Base-by-base conservation (phyloP, 2,888 invertebrate species). In the Tenthredo mesomela region DNA sequence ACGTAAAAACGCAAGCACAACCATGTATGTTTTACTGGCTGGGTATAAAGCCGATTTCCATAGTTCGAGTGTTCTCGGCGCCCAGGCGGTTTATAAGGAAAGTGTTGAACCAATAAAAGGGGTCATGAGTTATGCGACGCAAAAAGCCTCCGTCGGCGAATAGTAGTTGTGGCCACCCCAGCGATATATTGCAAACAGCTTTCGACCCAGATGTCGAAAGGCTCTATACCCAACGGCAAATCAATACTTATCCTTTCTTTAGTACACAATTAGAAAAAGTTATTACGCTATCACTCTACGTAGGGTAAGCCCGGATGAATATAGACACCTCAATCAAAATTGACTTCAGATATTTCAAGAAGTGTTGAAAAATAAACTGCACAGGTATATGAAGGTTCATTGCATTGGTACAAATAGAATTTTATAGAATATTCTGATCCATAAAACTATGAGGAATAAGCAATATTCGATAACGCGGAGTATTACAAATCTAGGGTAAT, bases 51-150 rank as follows among this genome's bases (percentile, higher is more conserved):
- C 73, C 73, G 73, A 73, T 73, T 73, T 73, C 73, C 73, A 73
- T 73, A 73, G 43, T 73, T 67, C 21, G 73, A 73, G 73, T 73
- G 73, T 73, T 73, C 25, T 73, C 40, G 43, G 43, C 21, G 25
- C 21, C 43, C 73, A 43, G 73, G 73, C 73, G 73, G 73, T 73
- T 43, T 73, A 73, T 73, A 73, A 73, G 73, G 73, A 40, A 73
- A 73, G 73, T 73, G 73, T 73, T 73, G 73, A 73, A 73, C 73
- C 73, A 73, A 73, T 73, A 43, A 73, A 73, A 73, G 73, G 73
- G 73, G 73, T 73, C 73, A 43, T 73, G 73, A 73, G 73, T 73
- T 73, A 73, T 73, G 73, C 73, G 73, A 73, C 73, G 73, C 73
- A 73, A 73, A 73, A 73, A 73, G 73, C 73, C 73, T 73, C 43